Evolutionary conservation across 2,797 vertebrate species (phyloP).

Genomic region (Thamnophis elegans): DNA sequence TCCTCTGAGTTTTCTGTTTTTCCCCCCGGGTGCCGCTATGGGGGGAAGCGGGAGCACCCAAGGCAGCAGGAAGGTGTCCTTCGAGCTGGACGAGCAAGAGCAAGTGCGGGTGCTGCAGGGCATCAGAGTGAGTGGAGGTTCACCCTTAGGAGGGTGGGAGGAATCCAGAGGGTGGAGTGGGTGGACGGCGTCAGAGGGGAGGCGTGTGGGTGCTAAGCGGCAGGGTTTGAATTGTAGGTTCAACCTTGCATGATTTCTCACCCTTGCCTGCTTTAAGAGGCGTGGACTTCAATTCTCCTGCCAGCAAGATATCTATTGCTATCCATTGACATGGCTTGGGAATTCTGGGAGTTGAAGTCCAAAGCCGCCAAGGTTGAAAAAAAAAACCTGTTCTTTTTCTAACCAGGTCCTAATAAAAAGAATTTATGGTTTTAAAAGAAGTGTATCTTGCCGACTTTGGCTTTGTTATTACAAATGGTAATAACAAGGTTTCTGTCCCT

Average conservation of each 20-base stretch:
- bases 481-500: neutral
- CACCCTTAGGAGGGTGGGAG: neutral
- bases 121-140: slow-evolving; percentile 81
- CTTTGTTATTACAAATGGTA: neutral
- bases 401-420: neutral
- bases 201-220: neutral
- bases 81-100: slow-evolving; percentile 86
- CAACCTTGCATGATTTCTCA: neutral
- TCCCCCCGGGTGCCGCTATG: slow-evolving; percentile 66
- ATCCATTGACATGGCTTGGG: neutral
- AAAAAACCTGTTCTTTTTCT: neutral
- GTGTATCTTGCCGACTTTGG: neutral
- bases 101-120: slow-evolving; percentile 86
- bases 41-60: slow-evolving; percentile 80
- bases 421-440: neutral
- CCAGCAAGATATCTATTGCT: neutral
- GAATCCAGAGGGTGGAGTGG: neutral
- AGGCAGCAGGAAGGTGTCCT: slow-evolving; percentile 81
- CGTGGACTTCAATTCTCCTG: neutral
- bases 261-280: neutral
- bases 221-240: neutral
- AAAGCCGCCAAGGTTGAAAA: neutral
- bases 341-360: neutral
- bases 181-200: neutral
- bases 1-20: fast-evolving